Conservation (phyloP, 2,113 vertebrate genomes). For the Seriola rivoliana region DNA sequence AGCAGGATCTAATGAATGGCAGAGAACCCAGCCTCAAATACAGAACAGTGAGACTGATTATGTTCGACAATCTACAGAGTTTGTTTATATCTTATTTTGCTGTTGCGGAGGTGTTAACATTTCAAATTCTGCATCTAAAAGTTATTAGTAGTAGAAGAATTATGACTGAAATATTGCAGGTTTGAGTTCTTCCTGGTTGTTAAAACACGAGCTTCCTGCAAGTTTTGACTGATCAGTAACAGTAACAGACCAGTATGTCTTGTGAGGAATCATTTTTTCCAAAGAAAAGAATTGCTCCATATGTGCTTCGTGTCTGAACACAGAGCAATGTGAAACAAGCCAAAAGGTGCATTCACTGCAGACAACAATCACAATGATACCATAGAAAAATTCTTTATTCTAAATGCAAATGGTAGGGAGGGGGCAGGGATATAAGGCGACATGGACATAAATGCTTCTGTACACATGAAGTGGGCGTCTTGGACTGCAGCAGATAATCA, state of each 20-base stretch:
- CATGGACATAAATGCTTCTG: not conserved
- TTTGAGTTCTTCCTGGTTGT: too few relatives aligned
- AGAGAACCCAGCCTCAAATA: too few relatives aligned
- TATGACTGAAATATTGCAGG: too few relatives aligned
- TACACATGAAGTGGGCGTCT: not conserved
- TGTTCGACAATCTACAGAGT: not conserved
- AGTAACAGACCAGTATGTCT: not conserved
- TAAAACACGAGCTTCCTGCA: not conserved
- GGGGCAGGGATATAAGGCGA: not conserved
- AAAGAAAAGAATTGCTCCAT: not conserved
- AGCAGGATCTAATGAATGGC: not conserved
- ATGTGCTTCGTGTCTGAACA: not conserved
- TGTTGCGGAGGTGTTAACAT: not conserved
- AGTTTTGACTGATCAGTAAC: not conserved
- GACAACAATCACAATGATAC: not conserved
- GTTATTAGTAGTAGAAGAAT: not conserved
- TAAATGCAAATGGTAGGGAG: not conserved
- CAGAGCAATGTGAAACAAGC: not conserved
- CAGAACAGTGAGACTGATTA: not conserved
- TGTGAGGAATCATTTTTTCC: not conserved
- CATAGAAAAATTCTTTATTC: slow-evolving; percentile 15
- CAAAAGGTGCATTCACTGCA: not conserved
- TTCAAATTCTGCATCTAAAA: not conserved
- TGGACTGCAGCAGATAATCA: slow-evolving; percentile 10
- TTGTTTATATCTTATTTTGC: not conserved